Conservation (phyloP, 2,888 invertebrate genomes). For the Physocephala rufipes region DNA sequence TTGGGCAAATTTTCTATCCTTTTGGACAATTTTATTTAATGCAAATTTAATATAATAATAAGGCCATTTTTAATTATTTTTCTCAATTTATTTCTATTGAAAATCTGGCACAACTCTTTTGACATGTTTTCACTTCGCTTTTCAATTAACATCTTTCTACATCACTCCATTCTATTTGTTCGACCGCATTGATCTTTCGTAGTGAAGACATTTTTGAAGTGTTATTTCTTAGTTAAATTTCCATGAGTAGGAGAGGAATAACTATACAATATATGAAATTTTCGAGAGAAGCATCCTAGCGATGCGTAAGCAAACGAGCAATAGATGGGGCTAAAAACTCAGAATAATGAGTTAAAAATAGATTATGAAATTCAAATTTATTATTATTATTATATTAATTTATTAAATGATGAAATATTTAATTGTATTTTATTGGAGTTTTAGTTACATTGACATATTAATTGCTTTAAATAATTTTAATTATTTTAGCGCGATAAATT, state of each 20-base stretch:
- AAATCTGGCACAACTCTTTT: constrained; percentile 33
- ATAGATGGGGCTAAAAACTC: no score
- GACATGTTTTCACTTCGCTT: constrained; percentile 31
- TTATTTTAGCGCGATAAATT: no score
- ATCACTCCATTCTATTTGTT: not conserved
- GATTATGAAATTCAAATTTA: no score
- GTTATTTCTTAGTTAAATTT: not conserved
- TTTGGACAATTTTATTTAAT: not conserved
- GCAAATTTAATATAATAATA: constrained; percentile 6
- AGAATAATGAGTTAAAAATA: no score
- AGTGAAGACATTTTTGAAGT: not conserved
- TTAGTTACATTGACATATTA: no score
- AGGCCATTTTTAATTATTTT: constrained; percentile 1
- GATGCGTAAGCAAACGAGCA: no score
- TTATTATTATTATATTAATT: no score
- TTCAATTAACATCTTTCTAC: constrained; percentile 1
- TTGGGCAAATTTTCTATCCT: not conserved
- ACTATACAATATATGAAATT: not conserved
- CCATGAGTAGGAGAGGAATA: not conserved
- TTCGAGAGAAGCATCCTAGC: no score
- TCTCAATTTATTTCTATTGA: constrained; percentile 14
- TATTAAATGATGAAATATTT: no score
- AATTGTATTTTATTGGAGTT: no score
- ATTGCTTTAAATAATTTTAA: no score
- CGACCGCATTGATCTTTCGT: not conserved